Base-by-base conservation (phyloP, 2,888 invertebrate species). In the Drosophila sordidula region DNA sequence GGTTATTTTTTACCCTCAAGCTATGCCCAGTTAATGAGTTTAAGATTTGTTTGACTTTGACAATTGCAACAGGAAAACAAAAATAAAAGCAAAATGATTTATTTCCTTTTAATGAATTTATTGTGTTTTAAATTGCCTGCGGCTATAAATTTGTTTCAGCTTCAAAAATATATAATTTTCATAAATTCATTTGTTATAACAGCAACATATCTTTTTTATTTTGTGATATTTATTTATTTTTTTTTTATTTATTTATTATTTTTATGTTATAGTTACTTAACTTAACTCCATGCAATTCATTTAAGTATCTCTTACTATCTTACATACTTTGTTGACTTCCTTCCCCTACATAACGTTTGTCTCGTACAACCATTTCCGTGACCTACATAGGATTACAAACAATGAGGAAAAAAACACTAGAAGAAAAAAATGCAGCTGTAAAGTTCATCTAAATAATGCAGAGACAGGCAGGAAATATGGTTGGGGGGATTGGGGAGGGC, bases 401-500 rank as follows among this genome's bases (percentile, higher is more conserved):
- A 14, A 47, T 29, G 29, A 34, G 29, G 41, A 61, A 59, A 9
- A 34, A 34, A 45, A 8, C 5, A 12, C 25, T 22, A 14, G 9
- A 36, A 70, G 41, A 14, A 58, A 29, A n/a, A 59, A 73, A 45
- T 74, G 75, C 75, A 74, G 42, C 59, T 49, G 41, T 34, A 69
- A 58, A 74, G 59, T 61, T 71, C 49, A 51, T 64, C 55, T 56
- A 76, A 73, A 68, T 77, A 69, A 56, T 65, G 58, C 50, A 69
- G 34, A 16, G 54, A 12, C 34, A 16, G 38, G 50, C 64, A 70
- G 78, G 70, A 83, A 78, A 69, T 70, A 55, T 63, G 61, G 25
- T 44, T 47, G 46, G 39, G 29, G 9, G 44, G 22, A 22, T 49
- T 29, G 29, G 9, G 8, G 29, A 29, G 29, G 29, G 9, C 29